Percentiles rank a stretch among this genome's conserved stretches.
Conservation (phyloP, 1,140 invertebrate species). For the Anastrepha obliqua region DNA sequence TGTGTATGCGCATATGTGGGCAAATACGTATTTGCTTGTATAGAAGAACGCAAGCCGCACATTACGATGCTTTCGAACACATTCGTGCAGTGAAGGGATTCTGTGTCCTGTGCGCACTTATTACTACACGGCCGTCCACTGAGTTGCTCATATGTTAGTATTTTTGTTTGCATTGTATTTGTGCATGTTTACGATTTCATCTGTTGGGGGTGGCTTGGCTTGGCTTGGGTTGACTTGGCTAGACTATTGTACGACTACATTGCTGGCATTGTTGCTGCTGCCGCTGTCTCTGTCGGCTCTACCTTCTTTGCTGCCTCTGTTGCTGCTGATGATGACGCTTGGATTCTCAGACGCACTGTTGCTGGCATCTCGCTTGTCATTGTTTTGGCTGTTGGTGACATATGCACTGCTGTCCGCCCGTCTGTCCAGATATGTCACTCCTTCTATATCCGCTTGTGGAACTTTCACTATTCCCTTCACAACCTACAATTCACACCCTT, state of each 20-base stretch:
- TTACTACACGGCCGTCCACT: neutral
- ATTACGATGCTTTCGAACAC: constrained; percentile 33
- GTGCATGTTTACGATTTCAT: constrained; percentile 48
- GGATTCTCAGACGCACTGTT: neutral
- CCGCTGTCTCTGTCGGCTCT: neutral
- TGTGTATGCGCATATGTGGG: neutral
- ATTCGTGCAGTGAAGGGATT: constrained; percentile 34
- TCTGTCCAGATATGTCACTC: constrained; percentile 43
- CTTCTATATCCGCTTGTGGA: constrained; percentile 41
- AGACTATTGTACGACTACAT: neutral
- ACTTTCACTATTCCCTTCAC: constrained; percentile 25
- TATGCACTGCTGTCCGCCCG: constrained; percentile 21
- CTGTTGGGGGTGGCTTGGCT: constrained; percentile 39
- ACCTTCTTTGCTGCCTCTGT: neutral
- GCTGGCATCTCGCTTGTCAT: neutral
- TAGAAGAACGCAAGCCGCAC: neutral
- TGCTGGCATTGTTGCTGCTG: constrained; percentile 1
- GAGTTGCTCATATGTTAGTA: constrained; percentile 24
- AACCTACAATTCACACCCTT: constrained; percentile 18
- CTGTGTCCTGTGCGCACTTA: neutral
- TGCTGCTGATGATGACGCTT: neutral
- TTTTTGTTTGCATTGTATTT: constrained; percentile 38
- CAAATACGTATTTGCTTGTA: neutral
- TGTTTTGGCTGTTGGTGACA: constrained; percentile 25
- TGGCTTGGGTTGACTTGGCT: neutral